Evolutionary conservation across 2,113 vertebrate species (phyloP).

Genomic region (Rhinolophus ferrumequinum): DNA sequence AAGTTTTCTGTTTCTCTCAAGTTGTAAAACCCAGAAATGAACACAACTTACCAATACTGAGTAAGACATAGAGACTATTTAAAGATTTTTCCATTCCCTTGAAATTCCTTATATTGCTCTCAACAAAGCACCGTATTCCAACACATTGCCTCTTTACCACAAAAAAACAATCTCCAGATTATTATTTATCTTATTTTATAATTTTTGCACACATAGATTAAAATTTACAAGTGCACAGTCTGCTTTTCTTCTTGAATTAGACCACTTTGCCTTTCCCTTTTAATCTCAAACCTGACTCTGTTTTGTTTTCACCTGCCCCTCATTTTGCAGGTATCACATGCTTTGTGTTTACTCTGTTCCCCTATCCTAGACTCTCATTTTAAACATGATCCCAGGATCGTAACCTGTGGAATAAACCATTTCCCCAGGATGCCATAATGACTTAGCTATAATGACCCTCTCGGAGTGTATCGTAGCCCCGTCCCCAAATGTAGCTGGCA

Average conservation of each 20-base stretch:
- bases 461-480: not conserved
- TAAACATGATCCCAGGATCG: not conserved
- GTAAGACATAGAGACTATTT: not conserved
- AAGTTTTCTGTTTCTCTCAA: conserved; percentile 13
- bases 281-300: not conserved
- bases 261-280: not conserved
- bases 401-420: not conserved
- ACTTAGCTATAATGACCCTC: not conserved
- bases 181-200: not conserved
- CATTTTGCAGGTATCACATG: not conserved
- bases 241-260: not conserved
- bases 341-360: not conserved
- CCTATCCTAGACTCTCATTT: not conserved
- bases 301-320: not conserved
- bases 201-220: not conserved
- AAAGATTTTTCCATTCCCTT: not conserved
- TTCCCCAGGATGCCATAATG: not conserved
- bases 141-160: not conserved
- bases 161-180: not conserved
- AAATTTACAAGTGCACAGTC: not conserved
- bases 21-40: conserved; percentile 6
- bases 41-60: not conserved
- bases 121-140: not conserved
- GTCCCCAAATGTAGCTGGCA: not conserved
- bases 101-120: not conserved